Conservation (phyloP, 2,113 vertebrate genomes). For the Candoia aspera region DNA sequence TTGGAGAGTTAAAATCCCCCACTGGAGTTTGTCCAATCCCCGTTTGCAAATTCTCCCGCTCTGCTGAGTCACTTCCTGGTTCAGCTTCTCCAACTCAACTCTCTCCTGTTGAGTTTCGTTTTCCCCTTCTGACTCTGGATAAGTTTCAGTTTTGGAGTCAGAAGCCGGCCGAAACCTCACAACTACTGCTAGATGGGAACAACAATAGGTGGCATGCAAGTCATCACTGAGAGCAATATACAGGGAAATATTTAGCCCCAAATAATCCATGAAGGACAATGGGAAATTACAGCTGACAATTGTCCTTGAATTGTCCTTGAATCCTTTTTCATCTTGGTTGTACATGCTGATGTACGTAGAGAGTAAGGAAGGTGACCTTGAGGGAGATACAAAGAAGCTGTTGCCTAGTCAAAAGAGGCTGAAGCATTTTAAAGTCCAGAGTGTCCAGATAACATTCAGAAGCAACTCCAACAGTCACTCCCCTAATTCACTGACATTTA, state of each 20-base stretch:
- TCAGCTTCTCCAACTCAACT: too few relatives aligned
- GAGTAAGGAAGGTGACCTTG: background rate
- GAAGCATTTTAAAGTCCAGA: background rate
- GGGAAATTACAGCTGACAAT: background rate
- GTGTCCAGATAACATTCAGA: background rate
- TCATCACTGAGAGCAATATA: background rate
- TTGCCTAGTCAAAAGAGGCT: background rate
- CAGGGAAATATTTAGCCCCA: fast-evolving
- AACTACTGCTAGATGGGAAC: constrained; percentile 29
- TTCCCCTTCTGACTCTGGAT: too few relatives aligned
- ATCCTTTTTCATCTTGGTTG: background rate
- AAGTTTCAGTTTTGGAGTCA: too few relatives aligned
- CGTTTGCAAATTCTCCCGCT: too few relatives aligned
- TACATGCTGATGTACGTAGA: background rate
- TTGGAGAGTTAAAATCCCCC: too few relatives aligned
- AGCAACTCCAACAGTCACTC: background rate
- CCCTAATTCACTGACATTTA: background rate
- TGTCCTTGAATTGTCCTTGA: background rate
- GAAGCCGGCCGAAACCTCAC: too few relatives aligned
- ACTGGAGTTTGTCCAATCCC: too few relatives aligned
- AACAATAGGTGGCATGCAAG: constrained; percentile 4
- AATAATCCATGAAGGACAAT: background rate
- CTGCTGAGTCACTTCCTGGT: too few relatives aligned
- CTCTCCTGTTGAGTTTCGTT: too few relatives aligned
- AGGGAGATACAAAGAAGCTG: background rate